Evolutionary conservation across 2,888 invertebrate species (phyloP).

Genomic region (Rhorus exstirpatorius): DNA sequence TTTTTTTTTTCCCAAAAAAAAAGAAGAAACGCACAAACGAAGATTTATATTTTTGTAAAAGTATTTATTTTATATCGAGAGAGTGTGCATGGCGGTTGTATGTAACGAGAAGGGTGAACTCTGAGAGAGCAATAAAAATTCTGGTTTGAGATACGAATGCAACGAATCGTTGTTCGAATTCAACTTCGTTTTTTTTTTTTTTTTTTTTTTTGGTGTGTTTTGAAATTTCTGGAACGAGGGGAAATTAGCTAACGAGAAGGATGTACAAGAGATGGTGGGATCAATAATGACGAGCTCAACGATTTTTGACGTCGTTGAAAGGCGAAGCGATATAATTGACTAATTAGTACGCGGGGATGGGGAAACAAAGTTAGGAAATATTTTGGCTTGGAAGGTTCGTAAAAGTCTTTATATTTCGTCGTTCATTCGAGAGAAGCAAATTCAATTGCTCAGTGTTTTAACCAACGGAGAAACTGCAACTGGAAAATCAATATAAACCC

Average conservation of each 20-base stretch:
- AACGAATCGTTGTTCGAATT: slow-evolving; percentile 5
- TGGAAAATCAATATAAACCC: slow-evolving; percentile 73
- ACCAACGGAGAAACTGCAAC: slow-evolving; percentile 59
- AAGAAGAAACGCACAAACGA: slow-evolving; percentile 43
- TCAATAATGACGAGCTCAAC: slow-evolving; percentile 27
- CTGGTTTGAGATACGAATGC: slow-evolving; percentile 55
- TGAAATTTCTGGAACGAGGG: background rate
- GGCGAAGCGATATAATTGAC: background rate
- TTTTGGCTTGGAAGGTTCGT: slow-evolving; percentile 52
- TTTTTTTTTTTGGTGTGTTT: background rate
- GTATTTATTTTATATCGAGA: slow-evolving; percentile 80
- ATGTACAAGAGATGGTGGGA: too few relatives aligned
- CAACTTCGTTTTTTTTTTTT: background rate
- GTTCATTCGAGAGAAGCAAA: slow-evolving; percentile 48
- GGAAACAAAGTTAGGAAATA: slow-evolving; percentile 55
- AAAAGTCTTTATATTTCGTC: slow-evolving; percentile 37
- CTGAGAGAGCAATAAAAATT: slow-evolving; percentile 54
- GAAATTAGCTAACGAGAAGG: too few relatives aligned
- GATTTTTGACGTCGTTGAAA: slow-evolving; percentile 51
- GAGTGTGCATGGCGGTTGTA: slow-evolving; percentile 60
- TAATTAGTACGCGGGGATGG: background rate
- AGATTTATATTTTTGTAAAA: slow-evolving; percentile 84
- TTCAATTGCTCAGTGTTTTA: slow-evolving; percentile 66
- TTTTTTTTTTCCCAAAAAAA: slow-evolving; percentile 54
- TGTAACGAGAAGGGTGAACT: slow-evolving; percentile 17